A percentile compares a stretch with the other conserved stretches of the same genome.
Evolutionary conservation across 2,888 invertebrate genomes (phyloP).

Genomic region (Brenthis hecate): DNA sequence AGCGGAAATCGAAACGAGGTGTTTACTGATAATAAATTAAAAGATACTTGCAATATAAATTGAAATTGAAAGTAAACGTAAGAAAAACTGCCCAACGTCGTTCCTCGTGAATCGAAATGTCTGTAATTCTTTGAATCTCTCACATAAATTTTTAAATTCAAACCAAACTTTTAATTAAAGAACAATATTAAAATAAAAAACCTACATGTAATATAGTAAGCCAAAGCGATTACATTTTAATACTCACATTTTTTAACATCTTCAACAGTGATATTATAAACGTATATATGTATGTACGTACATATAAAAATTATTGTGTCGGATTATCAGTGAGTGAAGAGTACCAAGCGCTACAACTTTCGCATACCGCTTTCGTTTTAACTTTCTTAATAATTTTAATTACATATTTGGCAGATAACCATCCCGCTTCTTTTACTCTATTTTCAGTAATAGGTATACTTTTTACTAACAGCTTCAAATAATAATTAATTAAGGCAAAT

Average conservation of each 20-base stretch:
- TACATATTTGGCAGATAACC: too few species aligned
- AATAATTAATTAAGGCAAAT: too few species aligned
- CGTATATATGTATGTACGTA: too few species aligned
- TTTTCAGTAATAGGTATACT: too few species aligned
- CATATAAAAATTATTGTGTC: too few species aligned
- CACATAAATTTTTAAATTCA: slow-evolving; percentile 1
- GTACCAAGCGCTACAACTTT: too few species aligned
- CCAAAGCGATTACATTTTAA: not conserved
- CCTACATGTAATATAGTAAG: not conserved
- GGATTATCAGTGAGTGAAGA: too few species aligned
- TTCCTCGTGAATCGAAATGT: not conserved
- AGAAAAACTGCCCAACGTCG: slow-evolving; percentile 2
- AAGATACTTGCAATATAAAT: slow-evolving; percentile 38
- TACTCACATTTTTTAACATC: not conserved
- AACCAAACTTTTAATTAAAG: not conserved
- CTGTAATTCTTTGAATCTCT: slow-evolving; percentile 3
- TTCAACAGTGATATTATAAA: too few species aligned
- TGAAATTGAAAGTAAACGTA: slow-evolving; percentile 41
- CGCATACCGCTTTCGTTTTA: too few species aligned
- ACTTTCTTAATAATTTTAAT: too few species aligned
- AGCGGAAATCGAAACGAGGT: slow-evolving; percentile 39
- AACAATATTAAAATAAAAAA: slow-evolving; percentile 1
- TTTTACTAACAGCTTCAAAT: too few species aligned
- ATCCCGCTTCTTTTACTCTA: too few species aligned
- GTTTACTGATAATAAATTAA: slow-evolving; percentile 38